These are phyloP conservation scores for Bothrops jararaca DNA, from an alignment of 2,113 vertebrate species.

Conservation along the genomic window DNA sequence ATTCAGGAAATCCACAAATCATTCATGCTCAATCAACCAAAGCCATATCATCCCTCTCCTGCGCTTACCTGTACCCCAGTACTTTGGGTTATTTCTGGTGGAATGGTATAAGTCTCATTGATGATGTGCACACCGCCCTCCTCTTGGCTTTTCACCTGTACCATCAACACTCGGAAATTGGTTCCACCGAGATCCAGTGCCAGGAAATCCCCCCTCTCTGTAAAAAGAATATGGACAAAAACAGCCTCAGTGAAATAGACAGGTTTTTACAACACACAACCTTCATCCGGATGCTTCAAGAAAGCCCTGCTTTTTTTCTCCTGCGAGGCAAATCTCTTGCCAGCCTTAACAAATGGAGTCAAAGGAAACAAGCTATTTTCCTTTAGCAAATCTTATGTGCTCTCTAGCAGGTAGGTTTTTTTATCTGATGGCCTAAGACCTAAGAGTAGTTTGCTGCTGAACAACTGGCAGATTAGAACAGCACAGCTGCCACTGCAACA, in stretches of 20 bases:
- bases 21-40: background rate
- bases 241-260: background rate
- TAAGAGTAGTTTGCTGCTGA: background rate
- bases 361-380: background rate
- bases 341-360: background rate
- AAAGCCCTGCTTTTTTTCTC: background rate
- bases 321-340: background rate
- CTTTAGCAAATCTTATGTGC: background rate
- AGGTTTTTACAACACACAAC: background rate
- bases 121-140: slow-evolving; percentile 63
- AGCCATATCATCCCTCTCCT: background rate
- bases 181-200: slow-evolving; percentile 86
- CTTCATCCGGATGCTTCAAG: background rate
- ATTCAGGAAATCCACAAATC: background rate
- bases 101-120: slow-evolving; percentile 75
- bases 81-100: slow-evolving; percentile 68
- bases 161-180: slow-evolving; percentile 83
- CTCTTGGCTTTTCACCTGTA: slow-evolving; percentile 57
- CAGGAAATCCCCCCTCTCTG: slow-evolving; percentile 83
- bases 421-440: background rate
- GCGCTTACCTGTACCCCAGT: slow-evolving; percentile 56
- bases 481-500: background rate
- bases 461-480: background rate
- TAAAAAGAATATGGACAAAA: background rate
- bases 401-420: background rate